A percentile compares a stretch with the other conserved stretches of the same genome.
These are phyloP conservation scores for Chiridota heheva DNA, from an alignment of 35 echinoderm and acorn worm genomes.

Conservation along the genomic window DNA sequence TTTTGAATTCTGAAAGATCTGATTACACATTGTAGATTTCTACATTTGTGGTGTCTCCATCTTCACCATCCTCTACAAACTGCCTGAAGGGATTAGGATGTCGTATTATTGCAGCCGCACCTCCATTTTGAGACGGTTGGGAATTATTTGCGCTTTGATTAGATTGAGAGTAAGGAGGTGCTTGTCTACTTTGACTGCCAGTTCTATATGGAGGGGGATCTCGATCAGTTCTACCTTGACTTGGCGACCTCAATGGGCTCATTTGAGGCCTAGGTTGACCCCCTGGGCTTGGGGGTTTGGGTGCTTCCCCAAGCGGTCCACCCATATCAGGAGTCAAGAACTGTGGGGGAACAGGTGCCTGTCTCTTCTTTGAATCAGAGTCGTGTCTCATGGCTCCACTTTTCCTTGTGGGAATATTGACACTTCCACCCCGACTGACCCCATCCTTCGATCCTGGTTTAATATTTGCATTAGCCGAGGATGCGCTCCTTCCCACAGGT, in stretches of 20 bases:
- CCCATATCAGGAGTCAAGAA: not conserved
- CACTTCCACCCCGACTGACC: conserved; percentile 21
- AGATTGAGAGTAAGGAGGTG: not conserved
- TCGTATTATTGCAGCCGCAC: not conserved
- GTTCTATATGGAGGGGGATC: not conserved
- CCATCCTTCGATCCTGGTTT: conserved; percentile 36
- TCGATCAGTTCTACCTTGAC: not conserved
- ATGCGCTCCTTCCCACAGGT: conserved; percentile 25
- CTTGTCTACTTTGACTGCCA: not conserved
- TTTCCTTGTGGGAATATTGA: conserved; percentile 17
- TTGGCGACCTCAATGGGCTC: not conserved
- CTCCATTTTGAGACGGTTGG: not conserved
- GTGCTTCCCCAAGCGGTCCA: conserved; percentile 3
- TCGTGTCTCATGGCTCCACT: not conserved
- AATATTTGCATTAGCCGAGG: conserved; percentile 39
- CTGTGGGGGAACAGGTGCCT: not conserved
- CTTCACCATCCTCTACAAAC: conserved; percentile 50
- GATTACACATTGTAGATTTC: conserved; percentile 48
- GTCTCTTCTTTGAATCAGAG: conserved; percentile 12
- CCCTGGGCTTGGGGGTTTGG: conserved; percentile 1
- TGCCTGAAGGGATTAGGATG: conserved; percentile 78
- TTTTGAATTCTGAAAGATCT: too few relatives aligned
- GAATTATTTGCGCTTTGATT: conserved; percentile 1
- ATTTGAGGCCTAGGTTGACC: not conserved
- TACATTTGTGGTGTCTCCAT: conserved; percentile 13